Evolutionary conservation across 2,113 vertebrate species (phyloP).

Genomic region (Parus major): DNA sequence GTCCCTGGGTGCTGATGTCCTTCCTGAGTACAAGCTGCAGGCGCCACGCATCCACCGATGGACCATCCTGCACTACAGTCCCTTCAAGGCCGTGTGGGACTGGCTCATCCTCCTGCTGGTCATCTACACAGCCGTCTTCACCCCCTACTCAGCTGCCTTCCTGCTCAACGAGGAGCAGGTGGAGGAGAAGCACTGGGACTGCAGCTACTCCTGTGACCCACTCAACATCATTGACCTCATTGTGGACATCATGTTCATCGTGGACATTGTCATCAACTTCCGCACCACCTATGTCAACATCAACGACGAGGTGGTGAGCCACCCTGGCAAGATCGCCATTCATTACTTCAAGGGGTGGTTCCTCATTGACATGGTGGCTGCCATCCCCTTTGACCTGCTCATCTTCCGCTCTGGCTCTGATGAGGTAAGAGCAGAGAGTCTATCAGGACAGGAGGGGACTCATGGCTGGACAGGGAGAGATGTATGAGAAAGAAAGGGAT

Average conservation of each 20-base stretch:
- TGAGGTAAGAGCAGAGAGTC: conserved; percentile 79
- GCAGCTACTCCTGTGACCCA: conserved; percentile 92
- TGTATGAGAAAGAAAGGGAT: not conserved
- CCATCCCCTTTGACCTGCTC: conserved; percentile 97
- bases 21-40: conserved; percentile 97
- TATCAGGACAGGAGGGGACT: not conserved
- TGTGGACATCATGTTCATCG: conserved; percentile 98
- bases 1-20: conserved; percentile 93
- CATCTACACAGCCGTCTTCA: conserved; percentile 97
- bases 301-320: conserved; percentile 97
- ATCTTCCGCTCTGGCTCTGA: conserved; percentile 93
- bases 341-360: conserved; percentile 99
- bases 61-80: conserved; percentile 98
- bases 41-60: conserved; percentile 93
- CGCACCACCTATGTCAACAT: conserved; percentile 97
- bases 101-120: conserved; percentile 97
- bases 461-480: not conserved
- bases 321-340: conserved; percentile 90
- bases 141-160: conserved; percentile 95
- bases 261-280: conserved; percentile 99
- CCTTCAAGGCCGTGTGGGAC: conserved; percentile 98
- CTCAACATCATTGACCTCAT: conserved; percentile 97
- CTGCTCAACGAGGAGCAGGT: conserved; percentile 90
- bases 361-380: conserved; percentile 97
- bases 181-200: conserved; percentile 83